Evolutionary conservation across 2,113 vertebrate species (phyloP).

Genomic region (Barnardius zonarius): DNA sequence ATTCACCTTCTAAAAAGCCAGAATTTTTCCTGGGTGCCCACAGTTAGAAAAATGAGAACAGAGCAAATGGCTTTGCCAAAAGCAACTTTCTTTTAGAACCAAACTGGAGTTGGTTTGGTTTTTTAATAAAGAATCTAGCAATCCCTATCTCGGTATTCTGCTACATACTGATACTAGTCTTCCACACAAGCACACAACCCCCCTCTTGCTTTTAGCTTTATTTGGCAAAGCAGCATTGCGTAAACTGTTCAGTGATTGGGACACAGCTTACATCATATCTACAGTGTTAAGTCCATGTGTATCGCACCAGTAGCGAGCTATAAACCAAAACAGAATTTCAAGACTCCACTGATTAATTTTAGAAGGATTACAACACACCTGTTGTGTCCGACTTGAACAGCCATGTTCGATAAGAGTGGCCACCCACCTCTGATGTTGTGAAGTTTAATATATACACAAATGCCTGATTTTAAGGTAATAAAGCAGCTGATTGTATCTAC

Average conservation of each 20-base stretch:
- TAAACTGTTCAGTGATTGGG: slow-evolving; percentile 71
- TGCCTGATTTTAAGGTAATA: slow-evolving; percentile 70
- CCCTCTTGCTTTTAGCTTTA: slow-evolving; percentile 80
- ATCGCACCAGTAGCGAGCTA: slow-evolving; percentile 75
- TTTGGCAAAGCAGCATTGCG: slow-evolving; percentile 88
- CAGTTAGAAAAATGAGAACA: neutral
- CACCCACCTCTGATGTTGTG: slow-evolving; percentile 57
- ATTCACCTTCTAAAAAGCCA: neutral
- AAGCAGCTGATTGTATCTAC: slow-evolving; percentile 80
- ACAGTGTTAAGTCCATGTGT: slow-evolving; percentile 58
- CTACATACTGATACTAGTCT: neutral
- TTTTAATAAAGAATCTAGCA: neutral
- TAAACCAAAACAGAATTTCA: slow-evolving; percentile 56
- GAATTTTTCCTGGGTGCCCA: neutral
- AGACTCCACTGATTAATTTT: neutral
- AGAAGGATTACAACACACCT: slow-evolving; percentile 29
- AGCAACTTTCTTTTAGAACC: neutral
- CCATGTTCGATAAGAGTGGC: slow-evolving; percentile 37
- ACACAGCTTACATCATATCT: slow-evolving; percentile 73
- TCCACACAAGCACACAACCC: slow-evolving; percentile 7
- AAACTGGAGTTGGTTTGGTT: neutral
- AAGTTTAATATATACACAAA: slow-evolving; percentile 72
- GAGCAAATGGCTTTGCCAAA: slow-evolving; percentile 13
- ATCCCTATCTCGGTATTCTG: neutral
- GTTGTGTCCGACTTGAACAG: slow-evolving; percentile 66